Percentiles rank a stretch among this genome's conserved stretches.
phyloP scores from a whole-genome alignment of 2,113 vertebrate genomes.

The Arenaria interpres region DNA sequence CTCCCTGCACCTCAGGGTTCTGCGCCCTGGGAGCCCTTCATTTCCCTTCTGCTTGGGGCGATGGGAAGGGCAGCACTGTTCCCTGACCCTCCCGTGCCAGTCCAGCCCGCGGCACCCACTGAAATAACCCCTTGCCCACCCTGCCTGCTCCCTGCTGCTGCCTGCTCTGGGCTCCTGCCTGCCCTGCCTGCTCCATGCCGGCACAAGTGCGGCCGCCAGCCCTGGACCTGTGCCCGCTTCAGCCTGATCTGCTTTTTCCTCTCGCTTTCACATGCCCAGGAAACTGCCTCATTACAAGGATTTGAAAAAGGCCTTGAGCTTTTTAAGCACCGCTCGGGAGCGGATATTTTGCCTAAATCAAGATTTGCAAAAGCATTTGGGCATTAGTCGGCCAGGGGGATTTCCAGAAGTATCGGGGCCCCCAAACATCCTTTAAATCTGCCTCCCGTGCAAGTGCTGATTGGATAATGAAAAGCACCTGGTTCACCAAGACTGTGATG shows the following conservation, averaged over 20 bases:
- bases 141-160: not conserved
- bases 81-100: not conserved
- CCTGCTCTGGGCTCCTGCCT: not conserved
- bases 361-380: slow-evolving; percentile 56
- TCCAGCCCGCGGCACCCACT: rapidly evolving
- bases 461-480: not conserved
- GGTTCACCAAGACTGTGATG: not conserved
- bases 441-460: not conserved
- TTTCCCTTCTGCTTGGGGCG: not conserved
- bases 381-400: not conserved
- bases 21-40: not conserved
- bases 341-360: slow-evolving; percentile 35
- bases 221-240: not conserved
- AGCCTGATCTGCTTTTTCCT: slow-evolving; percentile 50
- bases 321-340: not conserved
- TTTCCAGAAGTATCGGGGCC: not conserved
- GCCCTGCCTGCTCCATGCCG: rapidly evolving
- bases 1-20: not conserved
- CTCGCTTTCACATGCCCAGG: slow-evolving; percentile 34
- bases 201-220: not conserved
- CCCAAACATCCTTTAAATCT: not conserved
- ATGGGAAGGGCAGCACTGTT: not conserved
- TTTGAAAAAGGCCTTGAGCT: slow-evolving; percentile 41
- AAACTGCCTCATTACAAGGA: slow-evolving; percentile 20
- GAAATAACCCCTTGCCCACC: not conserved